phyloP scores from a whole-genome alignment of 2,113 vertebrate species.

The Notiomystis cincta region DNA sequence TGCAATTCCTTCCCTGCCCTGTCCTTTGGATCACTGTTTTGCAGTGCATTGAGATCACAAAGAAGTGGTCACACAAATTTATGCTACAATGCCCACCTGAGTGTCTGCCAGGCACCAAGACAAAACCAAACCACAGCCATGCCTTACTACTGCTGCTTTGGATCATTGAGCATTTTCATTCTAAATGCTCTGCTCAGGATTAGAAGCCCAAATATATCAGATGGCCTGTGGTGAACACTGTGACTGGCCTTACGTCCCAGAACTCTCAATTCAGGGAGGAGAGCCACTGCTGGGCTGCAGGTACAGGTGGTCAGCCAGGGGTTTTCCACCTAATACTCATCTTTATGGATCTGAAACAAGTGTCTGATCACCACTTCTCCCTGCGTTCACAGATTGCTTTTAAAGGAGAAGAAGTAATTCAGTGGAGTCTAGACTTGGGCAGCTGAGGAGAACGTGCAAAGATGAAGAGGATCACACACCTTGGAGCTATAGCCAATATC shows the following conservation, averaged over 20 bases:
- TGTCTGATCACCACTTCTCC: neutral
- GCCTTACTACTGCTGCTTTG: neutral
- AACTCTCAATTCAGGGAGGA: neutral
- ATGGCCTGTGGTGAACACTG: neutral
- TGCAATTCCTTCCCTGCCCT: neutral
- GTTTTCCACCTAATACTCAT: neutral
- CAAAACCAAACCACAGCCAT: neutral
- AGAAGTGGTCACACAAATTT: neutral
- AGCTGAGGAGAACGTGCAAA: neutral
- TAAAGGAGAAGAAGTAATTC: neutral
- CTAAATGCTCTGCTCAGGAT: neutral
- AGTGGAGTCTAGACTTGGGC: neutral
- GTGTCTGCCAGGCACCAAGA: neutral
- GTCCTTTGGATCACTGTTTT: neutral
- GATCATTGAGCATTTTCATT: neutral
- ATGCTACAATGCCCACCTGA: neutral
- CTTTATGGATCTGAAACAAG: neutral
- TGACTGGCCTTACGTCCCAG: neutral
- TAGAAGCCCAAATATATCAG: neutral
- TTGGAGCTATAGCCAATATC: neutral
- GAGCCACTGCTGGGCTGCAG: neutral
- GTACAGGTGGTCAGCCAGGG: neutral
- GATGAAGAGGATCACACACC: neutral
- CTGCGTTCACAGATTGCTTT: neutral
- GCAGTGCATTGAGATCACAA: neutral